A percentile compares a stretch with the other conserved stretches of the same genome.
These are phyloP conservation scores for Rhamphomyia laevipes DNA, from an alignment of 2,888 invertebrate species.

Conservation along the genomic window DNA sequence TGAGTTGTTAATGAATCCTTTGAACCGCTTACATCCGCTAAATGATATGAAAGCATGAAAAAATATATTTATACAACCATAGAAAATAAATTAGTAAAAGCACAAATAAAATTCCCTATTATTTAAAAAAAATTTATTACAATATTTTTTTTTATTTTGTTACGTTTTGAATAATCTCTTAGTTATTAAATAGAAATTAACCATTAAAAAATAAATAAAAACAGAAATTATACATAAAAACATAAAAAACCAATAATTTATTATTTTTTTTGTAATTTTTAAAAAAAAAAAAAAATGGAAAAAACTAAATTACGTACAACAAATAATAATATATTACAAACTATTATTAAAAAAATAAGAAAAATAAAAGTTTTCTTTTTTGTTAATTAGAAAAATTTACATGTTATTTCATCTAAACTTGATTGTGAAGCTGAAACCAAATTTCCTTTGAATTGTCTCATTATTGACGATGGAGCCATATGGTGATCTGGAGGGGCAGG, in stretches of 20 bases:
- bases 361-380: slow-evolving; percentile 12
- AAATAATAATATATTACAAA: slow-evolving; percentile 14
- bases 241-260: slow-evolving; percentile 1
- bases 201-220: slow-evolving; percentile 8
- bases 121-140: too few relatives aligned
- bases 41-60: slow-evolving; percentile 27
- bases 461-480: slow-evolving; percentile 43
- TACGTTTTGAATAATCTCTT: background rate
- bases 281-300: background rate
- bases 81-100: too few relatives aligned
- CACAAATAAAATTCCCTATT: too few relatives aligned
- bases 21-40: slow-evolving; percentile 69
- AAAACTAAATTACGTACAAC: slow-evolving; percentile 4
- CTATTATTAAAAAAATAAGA: slow-evolving; percentile 16
- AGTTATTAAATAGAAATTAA: slow-evolving; percentile 13
- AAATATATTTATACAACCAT: slow-evolving; percentile 5
- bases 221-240: background rate
- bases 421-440: slow-evolving; percentile 46
- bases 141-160: too few relatives aligned
- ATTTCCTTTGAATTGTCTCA: slow-evolving; percentile 41
- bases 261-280: too few relatives aligned
- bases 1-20: slow-evolving; percentile 69
- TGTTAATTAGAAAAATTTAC: slow-evolving; percentile 34
- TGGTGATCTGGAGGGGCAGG: slow-evolving; percentile 72
- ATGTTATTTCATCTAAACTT: slow-evolving; percentile 54